phyloP scores from a whole-genome alignment of 2,888 invertebrate species.

The Selenia dentaria region DNA sequence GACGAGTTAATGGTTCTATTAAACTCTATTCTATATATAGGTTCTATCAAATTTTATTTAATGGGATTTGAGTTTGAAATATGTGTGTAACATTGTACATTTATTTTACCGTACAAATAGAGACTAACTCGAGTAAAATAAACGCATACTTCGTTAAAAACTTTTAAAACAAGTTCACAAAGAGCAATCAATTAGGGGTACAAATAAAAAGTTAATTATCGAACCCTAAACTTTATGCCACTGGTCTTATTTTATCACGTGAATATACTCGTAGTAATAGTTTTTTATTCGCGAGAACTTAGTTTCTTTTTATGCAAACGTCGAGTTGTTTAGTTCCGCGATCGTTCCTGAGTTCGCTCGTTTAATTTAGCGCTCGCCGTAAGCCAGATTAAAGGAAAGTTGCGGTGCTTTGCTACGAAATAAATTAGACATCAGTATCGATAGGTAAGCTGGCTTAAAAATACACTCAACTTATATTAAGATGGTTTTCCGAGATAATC shows the following conservation, averaged over 20 bases:
- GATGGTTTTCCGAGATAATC: background rate
- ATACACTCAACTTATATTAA: constrained; percentile 2
- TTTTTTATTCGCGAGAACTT: constrained; percentile 2
- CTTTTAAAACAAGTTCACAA: background rate
- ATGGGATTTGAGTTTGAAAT: no score
- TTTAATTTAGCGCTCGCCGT: constrained; percentile 4
- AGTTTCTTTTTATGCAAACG: background rate
- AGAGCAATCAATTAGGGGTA: background rate
- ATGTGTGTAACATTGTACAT: no score
- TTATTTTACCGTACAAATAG: no score
- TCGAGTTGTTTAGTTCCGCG: background rate
- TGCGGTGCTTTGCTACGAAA: background rate
- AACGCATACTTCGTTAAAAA: background rate
- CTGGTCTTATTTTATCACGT: background rate
- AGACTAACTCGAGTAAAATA: background rate
- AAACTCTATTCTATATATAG: no score
- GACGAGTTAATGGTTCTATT: background rate
- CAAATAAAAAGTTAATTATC: background rate
- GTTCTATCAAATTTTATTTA: no score
- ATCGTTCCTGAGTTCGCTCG: no score
- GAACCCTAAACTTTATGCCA: background rate
- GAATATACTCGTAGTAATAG: background rate
- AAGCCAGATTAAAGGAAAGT: constrained; percentile 5
- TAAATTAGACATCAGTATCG: constrained; percentile 10
- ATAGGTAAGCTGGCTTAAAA: background rate